Percentiles rank a stretch among this genome's conserved stretches.
phyloP scores from a whole-genome alignment of 2,888 invertebrate genomes.

The Habroteleia sp. region DNA sequence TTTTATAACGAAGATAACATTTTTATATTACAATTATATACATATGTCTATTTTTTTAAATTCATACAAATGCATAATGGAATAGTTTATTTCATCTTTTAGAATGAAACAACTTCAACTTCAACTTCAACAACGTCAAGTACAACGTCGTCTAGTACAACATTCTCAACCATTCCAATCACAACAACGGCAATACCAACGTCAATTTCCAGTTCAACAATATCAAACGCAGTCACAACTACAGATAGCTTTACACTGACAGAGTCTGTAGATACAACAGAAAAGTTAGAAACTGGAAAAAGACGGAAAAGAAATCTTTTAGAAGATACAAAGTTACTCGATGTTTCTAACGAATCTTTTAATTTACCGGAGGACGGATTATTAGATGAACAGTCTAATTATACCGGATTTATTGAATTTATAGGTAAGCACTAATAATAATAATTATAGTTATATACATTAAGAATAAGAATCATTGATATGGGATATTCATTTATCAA shows the following conservation, averaged over 20 bases:
- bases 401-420: slow-evolving; percentile 92
- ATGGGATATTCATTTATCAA: too few species aligned
- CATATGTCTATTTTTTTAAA: too few species aligned
- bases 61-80: not conserved
- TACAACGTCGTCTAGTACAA: slow-evolving; percentile 37
- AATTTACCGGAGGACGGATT: slow-evolving; percentile 86
- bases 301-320: slow-evolving; percentile 67
- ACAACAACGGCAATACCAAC: slow-evolving; percentile 57
- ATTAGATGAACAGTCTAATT: slow-evolving; percentile 89
- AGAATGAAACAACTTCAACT: slow-evolving; percentile 6
- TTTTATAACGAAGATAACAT: too few species aligned
- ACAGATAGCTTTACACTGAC: slow-evolving; percentile 35
- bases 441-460: too few species aligned
- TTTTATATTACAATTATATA: too few species aligned
- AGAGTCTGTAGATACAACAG: slow-evolving; percentile 31
- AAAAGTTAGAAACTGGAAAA: slow-evolving; percentile 19
- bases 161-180: slow-evolving; percentile 43
- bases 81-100: not conserved
- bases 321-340: slow-evolving; percentile 73
- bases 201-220: slow-evolving; percentile 48
- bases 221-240: slow-evolving; percentile 33
- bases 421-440: slow-evolving; percentile 86
- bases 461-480: too few species aligned
- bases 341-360: slow-evolving; percentile 69
- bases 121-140: slow-evolving; percentile 27